phyloP scores from a whole-genome alignment of 2,888 invertebrate species.

The Bruchidius siliquastri region DNA sequence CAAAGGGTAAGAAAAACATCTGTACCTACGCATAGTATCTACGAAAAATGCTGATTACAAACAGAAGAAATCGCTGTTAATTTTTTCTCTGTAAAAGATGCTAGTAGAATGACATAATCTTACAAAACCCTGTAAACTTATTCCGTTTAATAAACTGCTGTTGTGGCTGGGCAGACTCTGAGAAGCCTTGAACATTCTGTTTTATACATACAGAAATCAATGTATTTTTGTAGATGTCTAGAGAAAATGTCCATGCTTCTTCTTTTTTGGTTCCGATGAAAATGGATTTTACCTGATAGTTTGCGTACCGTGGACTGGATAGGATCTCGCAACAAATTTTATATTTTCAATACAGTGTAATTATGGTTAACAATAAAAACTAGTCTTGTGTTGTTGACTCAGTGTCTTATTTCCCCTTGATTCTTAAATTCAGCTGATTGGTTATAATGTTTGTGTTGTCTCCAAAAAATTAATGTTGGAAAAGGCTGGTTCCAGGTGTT shows the following conservation, averaged over 20 bases:
- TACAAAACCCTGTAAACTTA: no score
- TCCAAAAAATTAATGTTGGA: no score
- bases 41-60: no score
- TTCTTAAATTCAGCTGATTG: no score
- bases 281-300: constrained; percentile 7
- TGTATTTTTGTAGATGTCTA: constrained; percentile 44
- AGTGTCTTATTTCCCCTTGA: constrained; percentile 3
- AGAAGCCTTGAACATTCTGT: neutral
- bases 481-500: no score
- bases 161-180: neutral
- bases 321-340: constrained; percentile 14
- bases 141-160: neutral
- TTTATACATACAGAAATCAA: constrained; percentile 27
- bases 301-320: constrained; percentile 6
- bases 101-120: no score
- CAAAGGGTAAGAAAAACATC: no score
- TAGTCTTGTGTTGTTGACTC: constrained; percentile 39
- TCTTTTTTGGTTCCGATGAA: constrained; percentile 7
- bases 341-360: constrained; percentile 31
- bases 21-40: no score
- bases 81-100: no score
- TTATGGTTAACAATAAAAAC: constrained; percentile 36
- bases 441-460: no score
- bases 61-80: no score
- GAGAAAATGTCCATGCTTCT: constrained; percentile 18